These are phyloP conservation scores for Homarus americanus DNA, from an alignment of 1,140 invertebrate species.

Conservation along the genomic window DNA sequence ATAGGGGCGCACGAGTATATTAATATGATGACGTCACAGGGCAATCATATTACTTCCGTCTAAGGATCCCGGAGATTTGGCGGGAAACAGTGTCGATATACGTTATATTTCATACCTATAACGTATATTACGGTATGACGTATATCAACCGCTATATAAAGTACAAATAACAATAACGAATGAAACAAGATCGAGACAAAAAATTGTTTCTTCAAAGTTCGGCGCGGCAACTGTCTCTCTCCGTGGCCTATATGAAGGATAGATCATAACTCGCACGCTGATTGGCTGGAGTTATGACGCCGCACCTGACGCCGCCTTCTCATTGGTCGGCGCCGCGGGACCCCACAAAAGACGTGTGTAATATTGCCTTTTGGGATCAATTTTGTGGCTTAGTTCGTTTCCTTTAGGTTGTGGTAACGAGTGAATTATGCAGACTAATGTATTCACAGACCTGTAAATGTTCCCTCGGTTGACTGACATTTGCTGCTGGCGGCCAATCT, in stretches of 20 bases:
- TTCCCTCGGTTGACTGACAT: constrained; percentile 44
- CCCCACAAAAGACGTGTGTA: background rate
- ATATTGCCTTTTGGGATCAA: constrained; percentile 52
- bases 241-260: constrained; percentile 65
- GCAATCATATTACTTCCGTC: constrained; percentile 54
- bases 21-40: constrained; percentile 67
- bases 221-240: constrained; percentile 42
- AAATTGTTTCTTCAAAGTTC: constrained; percentile 14
- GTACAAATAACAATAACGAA: background rate
- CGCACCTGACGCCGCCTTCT: constrained; percentile 36
- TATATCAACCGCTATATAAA: too few relatives aligned
- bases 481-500: constrained; percentile 5
- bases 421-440: constrained; percentile 38
- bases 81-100: background rate
- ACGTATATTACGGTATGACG: too few relatives aligned
- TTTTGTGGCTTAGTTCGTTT: constrained; percentile 41
- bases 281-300: constrained; percentile 69
- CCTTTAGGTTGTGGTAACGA: constrained; percentile 1
- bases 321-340: constrained; percentile 41
- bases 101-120: background rate
- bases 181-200: background rate
- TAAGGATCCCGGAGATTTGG: background rate
- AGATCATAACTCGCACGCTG: constrained; percentile 66
- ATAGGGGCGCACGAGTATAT: constrained; percentile 60
- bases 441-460: constrained; percentile 55